These are phyloP conservation scores for Chiloscyllium punctatum DNA, from an alignment of 2,797 vertebrate species.

Conservation along the genomic window DNA sequence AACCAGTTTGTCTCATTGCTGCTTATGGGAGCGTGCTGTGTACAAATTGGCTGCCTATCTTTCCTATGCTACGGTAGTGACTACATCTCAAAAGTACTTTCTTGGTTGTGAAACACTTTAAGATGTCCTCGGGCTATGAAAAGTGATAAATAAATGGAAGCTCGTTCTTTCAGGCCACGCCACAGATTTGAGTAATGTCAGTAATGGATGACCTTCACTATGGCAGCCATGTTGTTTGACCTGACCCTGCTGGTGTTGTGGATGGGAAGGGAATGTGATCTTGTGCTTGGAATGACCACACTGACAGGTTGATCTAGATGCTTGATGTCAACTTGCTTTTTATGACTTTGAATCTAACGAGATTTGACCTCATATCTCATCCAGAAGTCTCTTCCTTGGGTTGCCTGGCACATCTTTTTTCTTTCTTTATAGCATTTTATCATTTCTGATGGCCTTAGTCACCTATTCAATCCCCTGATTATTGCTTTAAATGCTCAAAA, in stretches of 20 bases:
- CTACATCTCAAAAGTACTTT: neutral
- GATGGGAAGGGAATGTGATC: neutral
- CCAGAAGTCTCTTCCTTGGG: neutral
- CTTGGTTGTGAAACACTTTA: neutral
- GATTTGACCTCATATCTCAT: neutral
- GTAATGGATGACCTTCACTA: too few relatives aligned
- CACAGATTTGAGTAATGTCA: neutral
- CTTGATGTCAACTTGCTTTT: neutral
- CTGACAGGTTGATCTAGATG: neutral
- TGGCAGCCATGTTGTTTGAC: neutral
- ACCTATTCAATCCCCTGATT: neutral
- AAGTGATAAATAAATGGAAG: neutral
- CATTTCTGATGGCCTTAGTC: neutral
- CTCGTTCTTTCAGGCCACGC: neutral
- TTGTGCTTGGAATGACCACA: too few relatives aligned
- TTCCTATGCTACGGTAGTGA: neutral
- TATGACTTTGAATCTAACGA: neutral
- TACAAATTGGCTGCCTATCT: neutral
- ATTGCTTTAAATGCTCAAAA: neutral
- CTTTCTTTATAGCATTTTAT: neutral
- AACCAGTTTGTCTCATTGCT: neutral
- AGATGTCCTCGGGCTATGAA: neutral
- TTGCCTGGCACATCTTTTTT: neutral
- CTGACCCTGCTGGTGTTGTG: neutral
- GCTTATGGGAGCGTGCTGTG: neutral